Conservation (phyloP, 2,113 vertebrate genomes). For the Cyanoderma ruficeps region DNA sequence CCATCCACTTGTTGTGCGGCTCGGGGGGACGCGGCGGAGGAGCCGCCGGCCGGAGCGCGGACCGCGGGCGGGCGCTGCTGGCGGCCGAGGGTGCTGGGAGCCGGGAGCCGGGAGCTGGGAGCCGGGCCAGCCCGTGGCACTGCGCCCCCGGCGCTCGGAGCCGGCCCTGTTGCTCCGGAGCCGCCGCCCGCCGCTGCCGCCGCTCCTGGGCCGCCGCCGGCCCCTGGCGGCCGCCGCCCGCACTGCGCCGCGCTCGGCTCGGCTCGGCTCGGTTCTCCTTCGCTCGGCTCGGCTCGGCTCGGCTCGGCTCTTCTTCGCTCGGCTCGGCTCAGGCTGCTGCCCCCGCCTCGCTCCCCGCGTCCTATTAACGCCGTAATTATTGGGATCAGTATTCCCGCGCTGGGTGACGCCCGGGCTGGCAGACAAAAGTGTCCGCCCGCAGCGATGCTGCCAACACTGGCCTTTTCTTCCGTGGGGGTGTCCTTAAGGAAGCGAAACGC, state of each 20-base stretch:
- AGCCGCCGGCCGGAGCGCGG: not conserved
- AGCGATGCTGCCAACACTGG: not conserved
- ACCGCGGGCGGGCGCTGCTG: not conserved
- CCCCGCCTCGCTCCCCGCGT: not conserved
- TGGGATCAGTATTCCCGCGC: not conserved
- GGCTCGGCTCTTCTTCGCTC: no score
- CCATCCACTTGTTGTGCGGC: slow-evolving; percentile 72
- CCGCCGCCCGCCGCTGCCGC: no score
- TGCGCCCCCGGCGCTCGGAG: not conserved
- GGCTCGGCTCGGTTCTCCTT: no score
- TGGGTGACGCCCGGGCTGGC: not conserved
- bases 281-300: no score
- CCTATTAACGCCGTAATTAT: fast-evolving
- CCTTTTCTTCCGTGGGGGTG: not conserved
- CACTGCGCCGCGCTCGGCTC: no score
- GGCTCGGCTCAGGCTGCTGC: not conserved
- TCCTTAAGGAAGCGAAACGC: no score
- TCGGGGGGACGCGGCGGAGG: not conserved
- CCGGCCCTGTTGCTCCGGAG: not conserved
- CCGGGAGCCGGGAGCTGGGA: not conserved
- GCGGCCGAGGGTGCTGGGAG: not conserved
- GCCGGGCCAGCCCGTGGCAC: not conserved
- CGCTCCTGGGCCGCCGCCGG: no score
- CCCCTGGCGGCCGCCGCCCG: no score
- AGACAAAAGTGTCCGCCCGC: not conserved